These are phyloP conservation scores for Microtus montanus DNA, from an alignment of 2,113 vertebrate species.

Conservation along the genomic window DNA sequence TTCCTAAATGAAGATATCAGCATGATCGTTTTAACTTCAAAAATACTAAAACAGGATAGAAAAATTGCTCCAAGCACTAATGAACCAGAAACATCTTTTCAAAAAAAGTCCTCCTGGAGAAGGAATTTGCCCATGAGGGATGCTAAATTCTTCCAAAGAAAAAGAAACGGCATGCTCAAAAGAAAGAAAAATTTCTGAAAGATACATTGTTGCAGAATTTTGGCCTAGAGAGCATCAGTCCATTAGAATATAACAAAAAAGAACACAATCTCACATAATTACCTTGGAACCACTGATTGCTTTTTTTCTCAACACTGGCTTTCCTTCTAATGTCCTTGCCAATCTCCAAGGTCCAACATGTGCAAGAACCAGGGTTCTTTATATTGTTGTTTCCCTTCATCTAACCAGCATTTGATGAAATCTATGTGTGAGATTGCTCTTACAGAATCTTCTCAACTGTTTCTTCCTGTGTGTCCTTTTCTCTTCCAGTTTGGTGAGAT, in stretches of 20 bases:
- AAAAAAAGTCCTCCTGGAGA: not conserved
- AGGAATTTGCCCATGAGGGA: not conserved
- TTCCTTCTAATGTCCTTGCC: not conserved
- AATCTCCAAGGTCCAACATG: not conserved
- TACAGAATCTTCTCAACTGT: constrained; percentile 94
- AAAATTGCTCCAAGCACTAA: not conserved
- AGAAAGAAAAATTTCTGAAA: constrained; percentile 26
- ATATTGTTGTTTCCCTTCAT: constrained; percentile 34
- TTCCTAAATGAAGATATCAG: not conserved
- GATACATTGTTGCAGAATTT: not conserved
- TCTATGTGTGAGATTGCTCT: constrained; percentile 60
- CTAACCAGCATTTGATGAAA: constrained; percentile 88
- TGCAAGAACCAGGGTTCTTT: not conserved
- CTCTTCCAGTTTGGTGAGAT: constrained; percentile 95
- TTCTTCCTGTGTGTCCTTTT: constrained; percentile 99
- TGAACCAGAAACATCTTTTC: constrained; percentile 31
- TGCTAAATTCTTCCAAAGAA: not conserved
- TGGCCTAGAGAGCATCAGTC: not conserved
- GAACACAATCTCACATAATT: not conserved
- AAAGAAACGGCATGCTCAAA: not conserved
- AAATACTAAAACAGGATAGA: not conserved
- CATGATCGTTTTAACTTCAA: constrained; percentile 13
- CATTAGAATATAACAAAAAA: not conserved
- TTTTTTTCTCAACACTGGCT: not conserved
- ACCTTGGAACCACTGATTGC: not conserved